A percentile compares a stretch with the other conserved stretches of the same genome.
These are phyloP conservation scores for Drosophila albomicans DNA, from an alignment of 1,140 invertebrate species.

Conservation along the genomic window DNA sequence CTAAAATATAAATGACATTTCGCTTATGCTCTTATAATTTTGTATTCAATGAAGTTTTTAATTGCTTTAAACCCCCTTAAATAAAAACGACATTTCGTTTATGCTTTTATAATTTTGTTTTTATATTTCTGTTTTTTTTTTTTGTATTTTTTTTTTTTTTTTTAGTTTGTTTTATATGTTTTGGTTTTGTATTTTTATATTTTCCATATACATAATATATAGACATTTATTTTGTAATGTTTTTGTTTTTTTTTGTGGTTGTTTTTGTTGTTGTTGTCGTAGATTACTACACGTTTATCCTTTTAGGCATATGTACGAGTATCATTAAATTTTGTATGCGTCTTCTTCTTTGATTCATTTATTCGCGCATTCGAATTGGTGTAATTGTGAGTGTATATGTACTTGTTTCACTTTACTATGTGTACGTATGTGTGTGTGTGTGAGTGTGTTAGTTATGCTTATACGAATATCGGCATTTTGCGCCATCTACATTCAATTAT, in stretches of 20 bases:
- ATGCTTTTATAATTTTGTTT: slow-evolving; percentile 45
- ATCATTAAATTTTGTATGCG: slow-evolving; percentile 49
- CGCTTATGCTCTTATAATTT: slow-evolving; percentile 48
- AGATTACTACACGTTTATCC: slow-evolving; percentile 88
- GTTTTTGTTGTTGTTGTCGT: slow-evolving; percentile 87
- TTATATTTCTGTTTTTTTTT: slow-evolving; percentile 34
- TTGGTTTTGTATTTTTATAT: slow-evolving; percentile 44
- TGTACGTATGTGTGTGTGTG: slow-evolving; percentile 19
- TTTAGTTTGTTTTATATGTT: slow-evolving; percentile 18
- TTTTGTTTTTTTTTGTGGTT: slow-evolving; percentile 54
- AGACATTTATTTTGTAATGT: slow-evolving; percentile 78
- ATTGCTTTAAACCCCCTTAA: not conserved
- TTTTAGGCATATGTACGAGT: slow-evolving; percentile 80
- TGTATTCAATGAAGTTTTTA: not conserved
- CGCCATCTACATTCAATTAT: slow-evolving; percentile 54
- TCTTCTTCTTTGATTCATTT: slow-evolving; percentile 24
- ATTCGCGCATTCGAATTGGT: slow-evolving; percentile 35
- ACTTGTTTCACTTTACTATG: not conserved
- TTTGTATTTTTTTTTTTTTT: slow-evolving; percentile 27
- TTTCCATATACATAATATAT: slow-evolving; percentile 75
- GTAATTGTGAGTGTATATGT: slow-evolving; percentile 35
- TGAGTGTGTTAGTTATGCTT: slow-evolving; percentile 43
- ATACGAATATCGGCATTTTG: slow-evolving; percentile 31
- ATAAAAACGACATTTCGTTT: slow-evolving; percentile 49
- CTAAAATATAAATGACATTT: slow-evolving; percentile 29